Percentiles rank a stretch among this genome's conserved stretches.
Evolutionary conservation across 2,797 vertebrate species (phyloP).

Genomic region (Triplophysa yarkandensis): DNA sequence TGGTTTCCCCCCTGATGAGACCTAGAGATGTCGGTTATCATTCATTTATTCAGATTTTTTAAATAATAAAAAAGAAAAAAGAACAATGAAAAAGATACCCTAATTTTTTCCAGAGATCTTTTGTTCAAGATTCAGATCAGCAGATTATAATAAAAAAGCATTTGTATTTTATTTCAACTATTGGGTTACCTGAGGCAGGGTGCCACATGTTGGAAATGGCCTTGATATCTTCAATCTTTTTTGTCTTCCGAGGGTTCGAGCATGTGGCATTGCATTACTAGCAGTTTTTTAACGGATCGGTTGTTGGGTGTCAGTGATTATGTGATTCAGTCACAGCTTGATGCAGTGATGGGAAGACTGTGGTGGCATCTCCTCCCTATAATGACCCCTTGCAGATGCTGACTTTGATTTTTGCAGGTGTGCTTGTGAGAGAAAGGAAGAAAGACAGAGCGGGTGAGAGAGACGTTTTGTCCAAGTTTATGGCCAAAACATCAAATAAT

Average conservation of each 20-base stretch:
- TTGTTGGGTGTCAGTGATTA: conserved; percentile 16
- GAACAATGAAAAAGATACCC: neutral
- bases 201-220: neutral
- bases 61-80: neutral
- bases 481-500: conserved; percentile 9
- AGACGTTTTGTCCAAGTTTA: conserved; percentile 15
- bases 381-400: conserved; percentile 34
- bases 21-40: neutral
- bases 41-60: neutral
- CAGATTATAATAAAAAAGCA: conserved; percentile 28
- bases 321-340: conserved; percentile 34
- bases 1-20: neutral
- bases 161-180: conserved; percentile 34
- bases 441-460: conserved; percentile 1
- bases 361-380: conserved; percentile 11
- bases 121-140: conserved; percentile 17
- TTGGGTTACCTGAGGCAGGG: conserved; percentile 9
- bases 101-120: conserved; percentile 30
- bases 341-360: conserved; percentile 20
- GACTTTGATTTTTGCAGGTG: conserved; percentile 38
- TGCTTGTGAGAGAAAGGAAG: conserved; percentile 1
- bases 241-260: neutral
- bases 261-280: neutral
- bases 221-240: conserved; percentile 13
- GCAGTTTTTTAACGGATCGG: conserved; percentile 19